phyloP scores from a whole-genome alignment of 2,797 vertebrate genomes.

The Clarias platycephalus region DNA sequence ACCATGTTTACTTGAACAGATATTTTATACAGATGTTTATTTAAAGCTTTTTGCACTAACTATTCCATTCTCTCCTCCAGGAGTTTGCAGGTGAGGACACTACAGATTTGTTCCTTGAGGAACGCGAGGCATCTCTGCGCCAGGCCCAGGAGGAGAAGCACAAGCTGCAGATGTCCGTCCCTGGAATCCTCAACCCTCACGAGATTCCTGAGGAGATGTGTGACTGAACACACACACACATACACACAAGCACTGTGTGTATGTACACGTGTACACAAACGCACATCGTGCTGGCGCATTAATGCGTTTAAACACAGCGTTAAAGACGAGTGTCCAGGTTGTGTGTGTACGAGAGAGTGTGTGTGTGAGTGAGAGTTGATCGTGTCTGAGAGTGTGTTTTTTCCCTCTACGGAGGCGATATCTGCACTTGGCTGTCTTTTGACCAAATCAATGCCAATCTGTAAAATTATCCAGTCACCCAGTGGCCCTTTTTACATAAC shows the following conservation, averaged over 20 bases:
- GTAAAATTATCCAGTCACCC: conserved; percentile 91
- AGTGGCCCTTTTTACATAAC: conserved; percentile 98
- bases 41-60: too few species aligned
- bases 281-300: not conserved
- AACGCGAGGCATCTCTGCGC: conserved; percentile 91
- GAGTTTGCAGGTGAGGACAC: conserved; percentile 98
- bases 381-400: conserved; percentile 33
- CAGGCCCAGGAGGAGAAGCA: conserved; percentile 98
- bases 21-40: too few species aligned
- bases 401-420: conserved; percentile 70
- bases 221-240: conserved; percentile 79
- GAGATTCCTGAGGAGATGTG: conserved; percentile 99
- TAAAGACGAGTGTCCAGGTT: conserved; percentile 59
- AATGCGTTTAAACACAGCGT: not conserved
- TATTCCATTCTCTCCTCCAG: conserved; percentile 62
- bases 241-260: not conserved
- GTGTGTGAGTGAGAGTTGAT: conserved; percentile 32
- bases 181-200: conserved; percentile 97
- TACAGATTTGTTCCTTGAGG: conserved; percentile 94
- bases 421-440: conserved; percentile 85
- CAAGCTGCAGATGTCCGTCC: conserved; percentile 98
- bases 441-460: conserved; percentile 98
- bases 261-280: conserved; percentile 13
- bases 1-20: too few species aligned
- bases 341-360: conserved; percentile 49